Percentiles rank a stretch among this genome's conserved stretches.
Conservation (phyloP, 2,797 vertebrate species). For the Premnoplex brunnescens region DNA sequence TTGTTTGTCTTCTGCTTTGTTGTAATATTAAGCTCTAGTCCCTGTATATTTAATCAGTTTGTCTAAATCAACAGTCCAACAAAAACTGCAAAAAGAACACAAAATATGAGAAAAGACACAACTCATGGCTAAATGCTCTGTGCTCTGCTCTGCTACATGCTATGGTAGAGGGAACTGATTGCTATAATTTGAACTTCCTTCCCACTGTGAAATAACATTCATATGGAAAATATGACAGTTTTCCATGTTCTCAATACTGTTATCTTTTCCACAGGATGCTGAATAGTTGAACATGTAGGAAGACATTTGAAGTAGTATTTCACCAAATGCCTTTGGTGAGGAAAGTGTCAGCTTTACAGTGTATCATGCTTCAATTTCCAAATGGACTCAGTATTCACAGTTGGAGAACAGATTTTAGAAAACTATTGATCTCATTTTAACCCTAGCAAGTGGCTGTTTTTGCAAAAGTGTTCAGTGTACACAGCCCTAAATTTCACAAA, state of each 20-base stretch:
- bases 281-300: background rate
- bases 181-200: constrained; percentile 24
- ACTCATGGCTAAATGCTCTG: background rate
- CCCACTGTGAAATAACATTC: constrained; percentile 24
- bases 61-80: background rate
- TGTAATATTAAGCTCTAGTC: background rate
- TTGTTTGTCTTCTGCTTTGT: background rate
- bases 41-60: background rate
- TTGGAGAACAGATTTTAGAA: background rate
- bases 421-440: background rate
- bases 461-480: background rate
- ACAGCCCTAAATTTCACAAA: background rate
- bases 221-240: constrained; percentile 25
- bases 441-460: background rate
- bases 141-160: background rate
- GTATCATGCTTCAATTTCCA: background rate
- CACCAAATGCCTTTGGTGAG: constrained; percentile 5
- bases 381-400: background rate
- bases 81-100: background rate
- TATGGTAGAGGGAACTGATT: constrained; percentile 16
- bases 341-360: background rate
- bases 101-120: background rate
- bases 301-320: constrained; percentile 22
- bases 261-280: constrained; percentile 14
- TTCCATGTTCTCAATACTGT: background rate